These are phyloP conservation scores for Platalea minor DNA, from an alignment of 2,797 vertebrate genomes.

Conservation along the genomic window DNA sequence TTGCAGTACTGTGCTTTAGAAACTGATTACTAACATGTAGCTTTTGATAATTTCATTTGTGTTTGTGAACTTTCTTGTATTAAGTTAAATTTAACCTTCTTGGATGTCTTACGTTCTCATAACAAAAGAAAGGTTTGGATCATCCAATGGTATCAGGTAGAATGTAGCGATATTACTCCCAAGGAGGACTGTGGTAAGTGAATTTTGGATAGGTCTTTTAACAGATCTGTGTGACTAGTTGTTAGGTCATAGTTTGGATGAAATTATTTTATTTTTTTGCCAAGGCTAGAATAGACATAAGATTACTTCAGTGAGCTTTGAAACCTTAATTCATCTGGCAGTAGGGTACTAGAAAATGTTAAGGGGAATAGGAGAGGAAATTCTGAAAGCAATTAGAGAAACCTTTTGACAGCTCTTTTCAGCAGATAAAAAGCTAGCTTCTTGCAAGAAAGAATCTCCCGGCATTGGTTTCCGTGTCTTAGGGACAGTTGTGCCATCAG, in stretches of 20 bases:
- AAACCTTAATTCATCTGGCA: conserved; percentile 56
- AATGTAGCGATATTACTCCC: neutral
- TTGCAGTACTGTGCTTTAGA: neutral
- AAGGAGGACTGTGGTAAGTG: neutral
- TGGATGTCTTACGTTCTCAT: neutral
- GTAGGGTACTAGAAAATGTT: neutral
- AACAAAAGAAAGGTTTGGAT: neutral
- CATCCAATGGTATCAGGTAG: neutral
- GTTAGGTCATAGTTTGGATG: conserved; percentile 5
- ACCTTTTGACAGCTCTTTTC: conserved; percentile 70
- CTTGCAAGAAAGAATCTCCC: conserved; percentile 25
- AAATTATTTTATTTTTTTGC: conserved; percentile 13
- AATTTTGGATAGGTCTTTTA: neutral
- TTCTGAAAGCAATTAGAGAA: conserved; percentile 63
- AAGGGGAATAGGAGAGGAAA: neutral
- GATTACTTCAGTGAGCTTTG: conserved; percentile 63
- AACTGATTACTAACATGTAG: fast-evolving
- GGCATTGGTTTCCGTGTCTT: neutral
- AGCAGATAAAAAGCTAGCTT: conserved; percentile 50
- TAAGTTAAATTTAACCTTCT: neutral
- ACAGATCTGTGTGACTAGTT: neutral
- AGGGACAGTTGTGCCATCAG: conserved; percentile 37
- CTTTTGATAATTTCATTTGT: neutral
- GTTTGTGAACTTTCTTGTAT: neutral
- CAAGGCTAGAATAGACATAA: conserved; percentile 16